Base-by-base conservation (phyloP, 2,797 vertebrate genomes). In the Sebastes diaconus region DNA sequence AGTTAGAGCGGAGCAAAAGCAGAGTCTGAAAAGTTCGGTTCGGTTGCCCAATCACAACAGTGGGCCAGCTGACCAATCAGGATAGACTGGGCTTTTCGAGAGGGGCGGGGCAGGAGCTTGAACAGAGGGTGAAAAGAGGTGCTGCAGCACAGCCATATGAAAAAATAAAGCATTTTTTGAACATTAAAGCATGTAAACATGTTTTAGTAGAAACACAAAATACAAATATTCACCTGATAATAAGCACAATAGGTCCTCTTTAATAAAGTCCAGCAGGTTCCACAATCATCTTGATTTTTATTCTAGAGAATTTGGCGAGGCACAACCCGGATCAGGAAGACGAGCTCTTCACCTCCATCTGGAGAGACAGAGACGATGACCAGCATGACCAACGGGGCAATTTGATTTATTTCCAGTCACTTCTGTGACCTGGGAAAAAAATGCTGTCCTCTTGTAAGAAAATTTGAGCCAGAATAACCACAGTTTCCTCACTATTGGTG, bases 381-480 rank as follows among this genome's bases (percentile, higher is more conserved):
- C 39, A 50, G 29, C 36, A 11, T 70, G 84, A 70, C 75, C 71
- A 78, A 11, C 4, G 24, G 58, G 58, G 65, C 70, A 55, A 82
- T 87, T 79, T 84, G 80, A 87, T 86, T 82, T 69, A 84, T 81
- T 83, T 85, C 57, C 67, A 79, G 52, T 79, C 61, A 70, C 77
- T 76, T 64, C 24, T 68, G 60, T 84, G 76, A 83, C n/a, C 5
- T 36, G 75, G 63, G 34, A 8, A 46, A 63, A 85, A 85, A 84
- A 83, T 69, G 18, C 25, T 58, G 24, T 32, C 73, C 60, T 34
- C 63, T 64, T 80, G 50, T 77, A 67, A 36, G 69, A 77, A 81
- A 72, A 61, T 67, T 64, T 80, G 64, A 81, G 63, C 52, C 34
- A 70, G 72, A 83, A 73, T 74, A 84, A 78, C 79, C 42, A 66